Evolutionary conservation across 2,113 vertebrate genomes (phyloP), one percentile per base, ranked within the genome.

Genomic region (Brachionichthys hirsutus): DNA sequence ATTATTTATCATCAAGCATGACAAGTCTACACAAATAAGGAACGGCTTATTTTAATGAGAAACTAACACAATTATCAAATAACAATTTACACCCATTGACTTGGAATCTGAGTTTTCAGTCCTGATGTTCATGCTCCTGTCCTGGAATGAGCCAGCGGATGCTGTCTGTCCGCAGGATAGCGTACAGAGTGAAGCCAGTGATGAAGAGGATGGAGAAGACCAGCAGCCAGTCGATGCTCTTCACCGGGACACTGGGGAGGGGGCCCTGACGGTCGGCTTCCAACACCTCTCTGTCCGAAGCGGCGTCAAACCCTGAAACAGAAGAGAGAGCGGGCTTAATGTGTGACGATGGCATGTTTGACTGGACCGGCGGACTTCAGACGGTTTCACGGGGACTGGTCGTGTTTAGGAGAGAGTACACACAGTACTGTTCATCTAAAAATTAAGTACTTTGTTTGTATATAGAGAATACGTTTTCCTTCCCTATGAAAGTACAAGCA

Each of bases 111-210:
- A n/a, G 52, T 61, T 54, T 50, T 90, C 74, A 98, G 2, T 99
- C 97, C 56, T 92, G 95, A 13, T 99, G 97, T 2, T 98, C 96
- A 0, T 97, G 97, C 66, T 98, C 96, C 9, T 98, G 97, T 22
- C 95, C 97, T 0, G 97, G 96, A 73, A 99, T 94, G 16, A 98
- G 90, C 94, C 97, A 96, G 0, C 94, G 93, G 63, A 99, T 94
- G 79, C 93, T 97, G 77, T 98, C 95, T 0, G 96, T 95, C n/a
- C 93, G 90, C 20, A 98, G 14, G 12, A 95, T 92, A 9, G 94
- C 97, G 0, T 99, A 99, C 53, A 94, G 8, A 7, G 91, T 86
- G 55, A 99, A 99, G 57, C 88, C 83, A 0, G 90, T 85, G 82
- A 99, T 92, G 82, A 99, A 99, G 50, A 97, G 85, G 63, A 98